Base-by-base conservation (phyloP, 1,140 invertebrate species). In the Drosophila eugracilis region DNA sequence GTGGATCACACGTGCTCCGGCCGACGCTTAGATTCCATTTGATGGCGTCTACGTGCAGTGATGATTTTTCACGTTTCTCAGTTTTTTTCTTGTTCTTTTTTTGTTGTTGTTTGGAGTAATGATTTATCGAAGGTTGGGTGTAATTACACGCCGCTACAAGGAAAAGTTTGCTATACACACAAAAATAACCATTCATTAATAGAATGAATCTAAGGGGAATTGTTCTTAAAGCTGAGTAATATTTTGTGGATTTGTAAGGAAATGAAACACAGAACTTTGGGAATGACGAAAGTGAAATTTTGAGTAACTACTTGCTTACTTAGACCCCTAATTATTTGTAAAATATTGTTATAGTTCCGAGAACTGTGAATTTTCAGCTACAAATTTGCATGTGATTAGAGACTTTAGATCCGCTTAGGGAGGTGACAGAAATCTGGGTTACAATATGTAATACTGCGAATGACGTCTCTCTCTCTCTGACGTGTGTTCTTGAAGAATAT, bases 21-120 rank as follows among this genome's bases (percentile, higher is more conserved):
- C 39, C 44, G 37, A 69, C 54, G 81, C 81, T 83, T 76, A 62
- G 72, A 65, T 86, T 85, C 58, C 58, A 14, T 69, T 81, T 88
- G 63, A 86, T 88, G 69, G 58, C 30, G 19, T 39, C 59, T 86
- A 86, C 81, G 81, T 86, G 81, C 63, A 52, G 5, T 34, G 52
- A 4, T 49, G 50, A 44, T 55, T 50, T 71, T 81, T 71, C 66
- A 85, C 76, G 81, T 85, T 80, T 84, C 9, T 17, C 36, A 15
- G 5, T 7, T 30, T 37, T 14, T 37, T 37, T 9, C 5, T 60
- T 14, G 41, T 21, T 5, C 30, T 7, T 32, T 24, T n/a, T n/a
- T n/a, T n/a, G n/a, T n/a, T n/a, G n/a, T n/a, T 28, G 37, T 62
- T 65, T 22, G 54, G 34, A 26, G 14, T 42, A 74, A 74, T 74